Evolutionary conservation across 1,140 invertebrate genomes (phyloP).

Genomic region (Muscidifurax raptorellus): DNA sequence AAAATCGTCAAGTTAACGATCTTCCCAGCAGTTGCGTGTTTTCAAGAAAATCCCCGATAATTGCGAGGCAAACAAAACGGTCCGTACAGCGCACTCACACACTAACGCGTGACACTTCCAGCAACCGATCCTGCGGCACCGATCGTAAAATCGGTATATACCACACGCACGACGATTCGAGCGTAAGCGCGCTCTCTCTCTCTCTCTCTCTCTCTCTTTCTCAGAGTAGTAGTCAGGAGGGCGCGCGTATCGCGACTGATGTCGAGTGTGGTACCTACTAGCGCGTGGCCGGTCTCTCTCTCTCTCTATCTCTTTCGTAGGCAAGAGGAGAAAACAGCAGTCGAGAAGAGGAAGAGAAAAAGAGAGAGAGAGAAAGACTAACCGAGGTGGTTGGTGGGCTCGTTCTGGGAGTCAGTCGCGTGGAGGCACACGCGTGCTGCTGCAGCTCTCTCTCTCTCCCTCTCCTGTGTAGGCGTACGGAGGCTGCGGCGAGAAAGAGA

Average conservation of each 20-base stretch:
- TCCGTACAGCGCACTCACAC: too few relatives aligned
- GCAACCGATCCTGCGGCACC: background rate
- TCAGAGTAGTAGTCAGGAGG: background rate
- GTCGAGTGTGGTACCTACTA: constrained; percentile 30
- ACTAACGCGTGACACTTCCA: too few relatives aligned
- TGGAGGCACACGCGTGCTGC: constrained; percentile 74
- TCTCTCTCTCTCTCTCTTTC: background rate
- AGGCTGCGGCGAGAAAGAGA: constrained; percentile 49
- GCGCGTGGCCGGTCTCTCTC: constrained; percentile 16
- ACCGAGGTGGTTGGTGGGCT: constrained; percentile 69
- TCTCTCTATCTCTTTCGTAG: constrained; percentile 4
- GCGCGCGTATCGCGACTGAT: constrained; percentile 10
- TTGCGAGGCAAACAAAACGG: background rate
- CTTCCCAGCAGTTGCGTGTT: background rate
- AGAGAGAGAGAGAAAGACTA: constrained; percentile 9
- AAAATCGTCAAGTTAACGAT: background rate
- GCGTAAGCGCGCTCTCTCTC: constrained; percentile 1
- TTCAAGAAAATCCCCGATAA: background rate
- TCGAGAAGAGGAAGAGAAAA: background rate
- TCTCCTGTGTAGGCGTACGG: constrained; percentile 69
- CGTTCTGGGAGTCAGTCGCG: constrained; percentile 63
- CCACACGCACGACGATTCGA: background rate
- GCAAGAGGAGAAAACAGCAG: background rate
- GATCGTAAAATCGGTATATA: background rate
- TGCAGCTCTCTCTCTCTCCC: constrained; percentile 65